Conservation (phyloP, 2,113 vertebrate species). For the Gobiocypris rarus region DNA sequence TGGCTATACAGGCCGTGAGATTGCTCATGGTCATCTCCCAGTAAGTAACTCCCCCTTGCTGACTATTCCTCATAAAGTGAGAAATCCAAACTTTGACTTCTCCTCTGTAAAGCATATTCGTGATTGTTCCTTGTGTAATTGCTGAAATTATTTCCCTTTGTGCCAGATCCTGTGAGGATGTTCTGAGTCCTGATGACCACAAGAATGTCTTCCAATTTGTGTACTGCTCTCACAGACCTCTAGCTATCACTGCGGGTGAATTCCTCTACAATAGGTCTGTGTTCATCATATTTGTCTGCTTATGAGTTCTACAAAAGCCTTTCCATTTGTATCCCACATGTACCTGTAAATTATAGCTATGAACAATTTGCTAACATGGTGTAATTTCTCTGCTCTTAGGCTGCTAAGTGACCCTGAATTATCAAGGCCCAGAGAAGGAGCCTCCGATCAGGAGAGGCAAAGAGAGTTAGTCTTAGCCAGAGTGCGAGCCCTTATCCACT, state of each 20-base stretch:
- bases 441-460: conserved; percentile 64
- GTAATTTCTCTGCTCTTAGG: conserved; percentile 69
- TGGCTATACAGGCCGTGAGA: conserved; percentile 88
- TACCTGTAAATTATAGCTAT: background rate
- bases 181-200: conserved; percentile 79
- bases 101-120: background rate
- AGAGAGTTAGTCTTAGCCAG: conserved; percentile 60
- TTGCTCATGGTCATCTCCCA: conserved; percentile 86
- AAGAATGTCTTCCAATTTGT: conserved; percentile 83
- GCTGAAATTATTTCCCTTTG: conserved; percentile 45
- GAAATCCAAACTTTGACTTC: background rate
- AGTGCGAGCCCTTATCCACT: conserved; percentile 80
- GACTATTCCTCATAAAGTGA: background rate
- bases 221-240: conserved; percentile 84
- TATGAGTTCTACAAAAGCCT: background rate
- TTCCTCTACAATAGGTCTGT: conserved; percentile 84
- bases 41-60: conserved; percentile 74
- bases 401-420: conserved; percentile 68
- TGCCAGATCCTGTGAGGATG: conserved; percentile 79
- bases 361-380: background rate
- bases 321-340: background rate
- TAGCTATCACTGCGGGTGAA: conserved; percentile 86
- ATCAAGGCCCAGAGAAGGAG: conserved; percentile 58
- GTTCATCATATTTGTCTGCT: background rate
- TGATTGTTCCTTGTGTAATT: background rate